Evolutionary conservation across 2,797 vertebrate genomes (phyloP), one percentile per base, ranked within the genome.

Genomic region (Sardinella longiceps): DNA sequence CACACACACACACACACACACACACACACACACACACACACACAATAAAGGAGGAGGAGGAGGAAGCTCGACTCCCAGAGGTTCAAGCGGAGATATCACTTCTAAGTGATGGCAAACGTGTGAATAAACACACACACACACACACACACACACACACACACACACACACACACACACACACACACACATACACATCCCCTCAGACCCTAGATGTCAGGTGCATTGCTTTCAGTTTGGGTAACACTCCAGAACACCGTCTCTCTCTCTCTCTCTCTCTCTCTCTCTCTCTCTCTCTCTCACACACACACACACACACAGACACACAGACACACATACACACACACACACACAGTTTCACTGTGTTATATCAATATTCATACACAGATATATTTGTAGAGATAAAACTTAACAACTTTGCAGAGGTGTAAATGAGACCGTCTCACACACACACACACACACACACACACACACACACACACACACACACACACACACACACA

Each of bases 131-230:
- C 60, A 28, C 58, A 63, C 58, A 63, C 58, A 70, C 63, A 63
- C 20, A n/a, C 20, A 63, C 58, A 63, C 58, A 58, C 60, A 10
- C 60, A 63, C 60, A 63, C 60, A 63, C 60, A 63, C 60, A 28
- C 60, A 63, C 14, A 60, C 58, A 56, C 56, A 58, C 56, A 58
- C 18, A 58, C 56, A 60, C 23, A 25, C 3, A 28, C 20, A 63
- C 20, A 15, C 1, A 23, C 25, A 63, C 25, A 63, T 1, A 63
- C 60, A 63, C 60, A 23, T n/a, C 20, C 23, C 20, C 3, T 58
- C 20, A 58, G 56, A 2, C 48, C 48, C 12, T 2, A 50, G 9
- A 50, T 14, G 48, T 50, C 48, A 50, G 9, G 9, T 11, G 48
- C 48, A 50, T 50, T 14, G 12, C 48, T 10, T 10, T 50, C 48